Evolutionary conservation across 35 echinoderm and acorn worm genomes (phyloP).

Genomic region (Ophiothrix spiculata): DNA sequence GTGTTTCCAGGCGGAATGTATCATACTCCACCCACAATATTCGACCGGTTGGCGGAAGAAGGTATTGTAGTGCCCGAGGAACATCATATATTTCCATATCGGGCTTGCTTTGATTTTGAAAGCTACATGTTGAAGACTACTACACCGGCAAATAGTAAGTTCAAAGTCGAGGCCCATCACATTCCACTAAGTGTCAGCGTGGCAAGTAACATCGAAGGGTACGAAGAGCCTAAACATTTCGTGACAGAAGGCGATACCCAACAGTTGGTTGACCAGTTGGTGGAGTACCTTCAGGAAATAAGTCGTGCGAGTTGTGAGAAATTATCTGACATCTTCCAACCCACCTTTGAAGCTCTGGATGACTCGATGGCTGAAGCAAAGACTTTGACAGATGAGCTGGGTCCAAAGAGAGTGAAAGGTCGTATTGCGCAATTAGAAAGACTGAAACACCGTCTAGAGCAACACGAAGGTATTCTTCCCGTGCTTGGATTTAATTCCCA

Average conservation of each 20-base stretch:
- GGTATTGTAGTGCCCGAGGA: conserved; percentile 16
- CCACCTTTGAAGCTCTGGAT: not conserved
- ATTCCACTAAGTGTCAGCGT: conserved; percentile 4
- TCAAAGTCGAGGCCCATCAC: not conserved
- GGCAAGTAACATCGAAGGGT: not conserved
- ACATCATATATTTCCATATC: not conserved
- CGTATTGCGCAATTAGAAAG: not conserved
- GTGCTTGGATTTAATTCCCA: conserved; percentile 8
- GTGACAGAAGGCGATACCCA: not conserved
- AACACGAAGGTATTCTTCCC: not conserved
- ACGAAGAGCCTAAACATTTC: not conserved
- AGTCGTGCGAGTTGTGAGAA: not conserved
- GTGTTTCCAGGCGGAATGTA: conserved; percentile 31
- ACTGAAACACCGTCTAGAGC: not conserved
- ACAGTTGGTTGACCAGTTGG: not conserved
- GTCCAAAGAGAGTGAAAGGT: no score
- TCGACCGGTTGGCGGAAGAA: conserved; percentile 21
- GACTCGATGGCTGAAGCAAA: not conserved
- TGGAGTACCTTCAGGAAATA: not conserved
- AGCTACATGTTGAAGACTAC: not conserved
- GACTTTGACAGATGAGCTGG: not conserved
- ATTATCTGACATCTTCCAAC: not conserved
- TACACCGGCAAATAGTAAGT: not conserved
- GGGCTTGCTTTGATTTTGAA: conserved; percentile 7
- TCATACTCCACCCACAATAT: conserved; percentile 21